These are phyloP conservation scores for Hydrolagus affinis DNA, from an alignment of 2,113 vertebrate species.

Conservation along the genomic window DNA sequence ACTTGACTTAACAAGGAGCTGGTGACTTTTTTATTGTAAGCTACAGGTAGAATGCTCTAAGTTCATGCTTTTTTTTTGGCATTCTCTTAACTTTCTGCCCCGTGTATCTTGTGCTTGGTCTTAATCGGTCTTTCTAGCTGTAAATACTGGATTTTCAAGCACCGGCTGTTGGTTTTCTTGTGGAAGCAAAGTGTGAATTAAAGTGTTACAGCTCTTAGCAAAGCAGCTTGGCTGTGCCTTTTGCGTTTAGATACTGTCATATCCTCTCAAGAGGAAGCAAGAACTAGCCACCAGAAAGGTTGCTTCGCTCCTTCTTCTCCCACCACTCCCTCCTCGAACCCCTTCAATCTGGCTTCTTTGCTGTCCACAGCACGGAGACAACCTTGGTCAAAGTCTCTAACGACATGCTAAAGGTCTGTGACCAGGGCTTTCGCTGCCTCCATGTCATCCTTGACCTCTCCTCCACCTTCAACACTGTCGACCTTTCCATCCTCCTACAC, in stretches of 20 bases:
- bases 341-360: too few species aligned
- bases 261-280: not conserved
- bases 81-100: not conserved
- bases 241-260: not conserved
- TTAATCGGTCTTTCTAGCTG: constrained; percentile 10
- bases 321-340: too few species aligned
- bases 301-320: too few species aligned
- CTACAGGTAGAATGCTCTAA: constrained; percentile 18
- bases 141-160: not conserved
- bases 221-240: not conserved
- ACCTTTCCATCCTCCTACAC: too few species aligned
- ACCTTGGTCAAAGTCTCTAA: too few species aligned
- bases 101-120: constrained; percentile 2
- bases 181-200: constrained; percentile 7
- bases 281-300: not conserved
- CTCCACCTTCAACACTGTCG: too few species aligned
- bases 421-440: too few species aligned
- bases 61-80: constrained; percentile 13
- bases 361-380: too few species aligned
- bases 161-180: constrained; percentile 11
- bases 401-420: too few species aligned
- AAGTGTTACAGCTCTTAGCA: constrained; percentile 26
- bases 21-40: constrained; percentile 26
- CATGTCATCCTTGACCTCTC: too few species aligned
- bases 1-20: constrained; percentile 44